Conservation (phyloP, 2,797 vertebrate genomes). For the Lophius americanus region DNA sequence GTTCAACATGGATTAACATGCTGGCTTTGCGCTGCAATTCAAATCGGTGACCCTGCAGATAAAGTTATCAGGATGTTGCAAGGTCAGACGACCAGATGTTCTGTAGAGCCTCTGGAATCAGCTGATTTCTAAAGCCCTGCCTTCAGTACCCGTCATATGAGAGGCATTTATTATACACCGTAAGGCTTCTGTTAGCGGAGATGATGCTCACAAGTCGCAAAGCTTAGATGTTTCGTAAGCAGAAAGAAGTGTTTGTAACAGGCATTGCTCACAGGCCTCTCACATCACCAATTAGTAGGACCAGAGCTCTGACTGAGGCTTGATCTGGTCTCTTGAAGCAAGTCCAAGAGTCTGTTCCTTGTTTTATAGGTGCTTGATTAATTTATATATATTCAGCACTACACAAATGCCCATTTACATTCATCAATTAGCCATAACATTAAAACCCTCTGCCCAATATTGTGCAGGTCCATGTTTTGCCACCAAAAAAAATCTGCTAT, state of each 20-base stretch:
- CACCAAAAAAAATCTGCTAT: too few relatives aligned
- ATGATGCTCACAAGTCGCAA: conserved; percentile 54
- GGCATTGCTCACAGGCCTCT: neutral
- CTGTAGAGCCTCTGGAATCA: conserved; percentile 74
- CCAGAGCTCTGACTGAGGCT: conserved; percentile 16
- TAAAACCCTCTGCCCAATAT: too few relatives aligned
- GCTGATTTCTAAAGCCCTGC: conserved; percentile 65
- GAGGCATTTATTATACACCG: conserved; percentile 59
- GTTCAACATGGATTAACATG: conserved; percentile 73
- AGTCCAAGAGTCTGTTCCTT: too few relatives aligned
- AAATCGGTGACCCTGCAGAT: conserved; percentile 74
- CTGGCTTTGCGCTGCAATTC: conserved; percentile 62
- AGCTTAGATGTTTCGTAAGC: conserved; percentile 39
- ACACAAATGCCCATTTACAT: too few relatives aligned
- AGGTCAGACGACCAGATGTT: conserved; percentile 79
- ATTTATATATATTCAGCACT: too few relatives aligned
- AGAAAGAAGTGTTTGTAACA: neutral
- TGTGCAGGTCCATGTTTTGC: too few relatives aligned
- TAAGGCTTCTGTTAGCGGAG: conserved; percentile 49
- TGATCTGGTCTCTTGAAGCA: conserved; percentile 6
- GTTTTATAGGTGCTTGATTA: too few relatives aligned
- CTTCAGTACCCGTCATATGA: conserved; percentile 57
- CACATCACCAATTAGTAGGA: conserved; percentile 8
- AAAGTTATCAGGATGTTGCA: conserved; percentile 74
- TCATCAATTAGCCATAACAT: too few relatives aligned